These are phyloP conservation scores for Podarcis raffonei DNA, from an alignment of 2,113 vertebrate species.

Conservation along the genomic window DNA sequence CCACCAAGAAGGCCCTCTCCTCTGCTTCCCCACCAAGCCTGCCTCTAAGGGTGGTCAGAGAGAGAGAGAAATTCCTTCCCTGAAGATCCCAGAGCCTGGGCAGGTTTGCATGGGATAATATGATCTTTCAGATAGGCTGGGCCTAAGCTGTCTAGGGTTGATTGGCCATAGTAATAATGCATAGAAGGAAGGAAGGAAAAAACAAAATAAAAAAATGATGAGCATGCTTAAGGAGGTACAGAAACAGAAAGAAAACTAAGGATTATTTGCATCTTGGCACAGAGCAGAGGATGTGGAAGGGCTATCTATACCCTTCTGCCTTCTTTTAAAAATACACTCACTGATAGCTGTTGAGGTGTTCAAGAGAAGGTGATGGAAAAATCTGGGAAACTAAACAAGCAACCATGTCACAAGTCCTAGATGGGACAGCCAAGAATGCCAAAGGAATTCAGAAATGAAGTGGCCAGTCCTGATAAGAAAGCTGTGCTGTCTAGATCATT, in stretches of 20 bases:
- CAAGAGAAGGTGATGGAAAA: conserved; percentile 42
- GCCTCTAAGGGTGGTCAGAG: too few relatives aligned
- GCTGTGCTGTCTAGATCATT: accelerated
- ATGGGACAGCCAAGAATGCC: conserved; percentile 22
- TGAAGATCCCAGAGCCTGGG: too few relatives aligned
- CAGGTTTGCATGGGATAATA: too few relatives aligned
- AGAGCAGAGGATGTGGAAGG: accelerated
- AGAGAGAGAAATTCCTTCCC: too few relatives aligned
- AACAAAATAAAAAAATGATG: too few relatives aligned
- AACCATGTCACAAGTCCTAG: conserved; percentile 40
- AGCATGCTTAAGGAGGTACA: background rate
- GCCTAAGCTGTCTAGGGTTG: too few relatives aligned
- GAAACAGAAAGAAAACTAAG: background rate
- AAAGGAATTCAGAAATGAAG: conserved; percentile 58
- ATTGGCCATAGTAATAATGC: too few relatives aligned
- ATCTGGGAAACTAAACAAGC: conserved; percentile 55
- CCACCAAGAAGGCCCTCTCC: too few relatives aligned
- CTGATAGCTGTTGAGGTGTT: conserved; percentile 20
- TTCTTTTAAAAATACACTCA: conserved; percentile 34
- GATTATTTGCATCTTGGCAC: background rate
- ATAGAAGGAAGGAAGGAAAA: too few relatives aligned
- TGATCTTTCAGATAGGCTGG: too few relatives aligned
- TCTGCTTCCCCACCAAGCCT: too few relatives aligned
- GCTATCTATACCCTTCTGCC: background rate
- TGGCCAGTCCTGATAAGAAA: conserved; percentile 45